Percentiles rank a stretch among this genome's conserved stretches.
Conservation (phyloP, 2,113 vertebrate species). For the Brienomyrus longianalis region DNA sequence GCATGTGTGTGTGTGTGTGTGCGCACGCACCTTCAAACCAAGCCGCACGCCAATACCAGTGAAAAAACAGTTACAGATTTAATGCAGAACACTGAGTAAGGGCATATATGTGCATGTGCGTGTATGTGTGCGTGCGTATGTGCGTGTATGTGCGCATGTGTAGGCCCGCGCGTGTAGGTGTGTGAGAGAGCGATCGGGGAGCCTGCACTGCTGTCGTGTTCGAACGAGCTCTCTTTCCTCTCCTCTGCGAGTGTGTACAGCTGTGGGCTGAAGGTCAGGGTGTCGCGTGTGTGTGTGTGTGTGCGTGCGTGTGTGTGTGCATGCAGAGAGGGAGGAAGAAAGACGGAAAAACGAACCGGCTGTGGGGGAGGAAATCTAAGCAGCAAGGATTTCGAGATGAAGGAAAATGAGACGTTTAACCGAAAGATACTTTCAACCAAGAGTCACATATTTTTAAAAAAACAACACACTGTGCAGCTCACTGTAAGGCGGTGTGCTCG, state of each 20-base stretch:
- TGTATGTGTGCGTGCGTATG: neutral
- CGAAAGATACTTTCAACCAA: neutral
- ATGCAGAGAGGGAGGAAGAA: neutral
- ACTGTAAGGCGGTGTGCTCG: too few relatives aligned
- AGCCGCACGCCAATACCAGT: neutral
- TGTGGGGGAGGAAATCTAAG: neutral
- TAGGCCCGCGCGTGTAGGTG: neutral
- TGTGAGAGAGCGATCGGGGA: neutral
- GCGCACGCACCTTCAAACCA: neutral
- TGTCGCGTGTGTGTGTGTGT: neutral
- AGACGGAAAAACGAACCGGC: neutral
- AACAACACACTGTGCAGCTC: neutral
- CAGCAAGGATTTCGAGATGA: neutral
- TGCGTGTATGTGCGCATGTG: neutral
- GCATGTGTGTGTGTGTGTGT: neutral
- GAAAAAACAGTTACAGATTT: neutral
- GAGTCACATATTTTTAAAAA: neutral
- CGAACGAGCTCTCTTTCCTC: neutral
- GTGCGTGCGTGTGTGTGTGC: neutral
- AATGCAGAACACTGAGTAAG: neutral
- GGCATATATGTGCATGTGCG: neutral
- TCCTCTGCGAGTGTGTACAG: neutral
- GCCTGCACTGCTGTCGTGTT: neutral
- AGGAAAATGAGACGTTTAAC: neutral
- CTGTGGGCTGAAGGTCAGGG: conserved; percentile 12